Evolutionary conservation across 2,888 invertebrate genomes (phyloP), one percentile per base, ranked within the genome.

Genomic region (Pollenia labialis): DNA sequence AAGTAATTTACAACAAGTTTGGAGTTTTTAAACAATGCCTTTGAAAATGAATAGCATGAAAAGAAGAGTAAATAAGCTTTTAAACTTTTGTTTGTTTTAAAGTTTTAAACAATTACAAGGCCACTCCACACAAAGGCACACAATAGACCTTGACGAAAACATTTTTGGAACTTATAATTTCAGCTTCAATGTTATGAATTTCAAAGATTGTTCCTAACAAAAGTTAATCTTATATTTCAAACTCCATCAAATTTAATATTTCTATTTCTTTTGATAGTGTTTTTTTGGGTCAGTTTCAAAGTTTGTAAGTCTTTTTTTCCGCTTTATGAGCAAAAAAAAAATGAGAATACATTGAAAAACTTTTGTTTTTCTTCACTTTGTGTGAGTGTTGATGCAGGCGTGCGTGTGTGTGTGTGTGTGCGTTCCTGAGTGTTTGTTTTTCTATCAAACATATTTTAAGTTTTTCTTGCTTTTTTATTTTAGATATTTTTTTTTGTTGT

Each of bases 201-300:
- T 23, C 12, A 60, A 60, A 74, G 40, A 12, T 52, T 54, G 6
- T 23, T 54, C 32, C 23, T 54, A 40, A 32, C 32, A 6, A 32
- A 32, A 32, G 32, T 32, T n/a, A 32, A 54, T 54, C 32, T 40
- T 64, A 8, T 1, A 71, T 60, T 44, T 50, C 50, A 60, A n/a
- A n/a, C 8, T 69, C 10, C 44, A 75, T 58, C 68, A 75, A 82
- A 42, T 74, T 56, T 54, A 56, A 23, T 48, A 58, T 77, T 71
- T 69, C 42, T 40, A 64, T 66, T 71, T 77, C 42, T 79, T 60
- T 60, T 44, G 52, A 72, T 69, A 54, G n/a, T 85, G n/a, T 82
- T 56, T 79, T 82, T 74, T 80, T 81, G 60, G 82, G 82, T 82
- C 82, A 80, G 40, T 80, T 52, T 71, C 40, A 64, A 76, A 83